These are phyloP conservation scores for Struthidea cinerea DNA, from an alignment of 2,113 vertebrate genomes.

Conservation along the genomic window DNA sequence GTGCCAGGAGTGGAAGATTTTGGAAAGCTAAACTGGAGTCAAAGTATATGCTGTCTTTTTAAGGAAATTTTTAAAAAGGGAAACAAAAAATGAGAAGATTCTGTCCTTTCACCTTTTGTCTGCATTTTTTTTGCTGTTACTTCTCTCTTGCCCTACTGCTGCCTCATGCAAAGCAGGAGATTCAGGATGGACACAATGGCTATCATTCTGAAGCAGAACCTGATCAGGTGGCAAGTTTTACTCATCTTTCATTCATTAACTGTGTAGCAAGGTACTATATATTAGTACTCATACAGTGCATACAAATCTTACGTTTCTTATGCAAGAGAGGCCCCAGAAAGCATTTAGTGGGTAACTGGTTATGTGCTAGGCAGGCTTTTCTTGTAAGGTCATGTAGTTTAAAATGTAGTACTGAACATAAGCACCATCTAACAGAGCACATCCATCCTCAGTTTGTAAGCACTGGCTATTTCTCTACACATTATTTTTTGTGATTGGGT, in stretches of 20 bases:
- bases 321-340: neutral
- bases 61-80: neutral
- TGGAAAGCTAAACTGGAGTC: neutral
- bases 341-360: neutral
- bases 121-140: conserved; percentile 75
- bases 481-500: neutral
- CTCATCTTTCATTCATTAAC: conserved; percentile 66
- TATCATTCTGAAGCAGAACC: conserved; percentile 85
- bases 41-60: conserved; percentile 70
- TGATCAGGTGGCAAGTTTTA: conserved; percentile 90
- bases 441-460: neutral
- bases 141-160: conserved; percentile 71
- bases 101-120: conserved; percentile 78
- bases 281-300: conserved; percentile 16
- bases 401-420: neutral
- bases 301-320: neutral
- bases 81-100: conserved; percentile 26
- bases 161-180: conserved; percentile 84
- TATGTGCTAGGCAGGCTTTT: neutral
- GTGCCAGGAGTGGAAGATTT: conserved; percentile 3
- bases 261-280: conserved; percentile 39
- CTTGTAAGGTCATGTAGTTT: neutral
- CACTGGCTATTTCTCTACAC: neutral
- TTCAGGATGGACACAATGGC: conserved; percentile 83
- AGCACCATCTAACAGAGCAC: neutral